Evolutionary conservation across 2,797 vertebrate species (phyloP).

Genomic region (Buphagus erythrorhynchus): DNA sequence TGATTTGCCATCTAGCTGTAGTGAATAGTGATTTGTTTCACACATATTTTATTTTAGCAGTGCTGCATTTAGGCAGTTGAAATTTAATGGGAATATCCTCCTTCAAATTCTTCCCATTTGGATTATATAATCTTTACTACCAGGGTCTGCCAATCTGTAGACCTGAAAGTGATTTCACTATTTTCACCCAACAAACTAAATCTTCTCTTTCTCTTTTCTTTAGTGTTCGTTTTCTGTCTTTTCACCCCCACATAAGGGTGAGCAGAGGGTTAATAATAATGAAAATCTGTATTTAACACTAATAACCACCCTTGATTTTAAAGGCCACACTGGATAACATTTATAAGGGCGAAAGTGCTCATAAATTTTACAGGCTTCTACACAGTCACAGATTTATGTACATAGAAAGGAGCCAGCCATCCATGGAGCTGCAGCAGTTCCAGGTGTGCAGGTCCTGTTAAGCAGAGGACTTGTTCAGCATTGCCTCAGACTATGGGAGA

Average conservation of each 20-base stretch:
- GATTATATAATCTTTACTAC: conserved; percentile 1
- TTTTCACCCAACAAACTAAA: background rate
- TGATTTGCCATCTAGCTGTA: background rate
- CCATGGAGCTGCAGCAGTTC: background rate
- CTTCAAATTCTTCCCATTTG: background rate
- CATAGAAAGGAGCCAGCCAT: conserved; percentile 9
- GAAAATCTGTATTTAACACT: background rate
- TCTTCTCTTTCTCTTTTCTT: background rate
- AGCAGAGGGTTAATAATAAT: conserved; percentile 1
- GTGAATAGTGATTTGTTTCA: background rate
- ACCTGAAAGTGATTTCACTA: background rate
- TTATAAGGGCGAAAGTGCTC: conserved; percentile 47
- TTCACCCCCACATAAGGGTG: background rate
- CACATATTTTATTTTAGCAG: background rate
- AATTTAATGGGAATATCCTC: background rate
- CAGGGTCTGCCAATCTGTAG: background rate
- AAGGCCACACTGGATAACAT: conserved; percentile 64
- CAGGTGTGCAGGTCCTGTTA: background rate
- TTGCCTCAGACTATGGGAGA: background rate
- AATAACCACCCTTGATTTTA: conserved; percentile 36
- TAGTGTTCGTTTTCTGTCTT: background rate
- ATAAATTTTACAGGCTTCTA: conserved; percentile 62
- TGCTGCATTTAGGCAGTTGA: background rate
- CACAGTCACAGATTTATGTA: conserved; percentile 59
- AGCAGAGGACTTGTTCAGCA: conserved; percentile 17